Base-by-base conservation (phyloP, 1,140 invertebrate genomes). In the Drosophila funebris region DNA sequence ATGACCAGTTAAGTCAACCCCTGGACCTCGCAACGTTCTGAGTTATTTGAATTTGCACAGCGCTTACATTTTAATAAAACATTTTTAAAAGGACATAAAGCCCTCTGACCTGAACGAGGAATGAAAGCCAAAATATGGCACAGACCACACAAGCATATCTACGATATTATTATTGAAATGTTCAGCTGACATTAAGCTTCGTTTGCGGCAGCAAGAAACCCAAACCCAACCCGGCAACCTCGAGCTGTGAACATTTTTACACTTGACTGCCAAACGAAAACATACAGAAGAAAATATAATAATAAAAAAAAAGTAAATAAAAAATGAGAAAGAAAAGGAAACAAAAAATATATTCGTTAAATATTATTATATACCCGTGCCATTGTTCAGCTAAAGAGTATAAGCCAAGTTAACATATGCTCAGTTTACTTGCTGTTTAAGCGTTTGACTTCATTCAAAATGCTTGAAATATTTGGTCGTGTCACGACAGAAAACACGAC, bases 1-100 rank as follows among this genome's bases (percentile, higher is more conserved):
- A 88, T 78, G 83, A 88, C 84, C 83, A 89, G 83, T 87, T 87
- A 87, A 87, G 82, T 88, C 82, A 88, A 83, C 82, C 73, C 66
- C 18, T 13, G 52, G 50, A 31, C 48, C 1, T 7, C 8, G 13
- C 8, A 46, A 16, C 63, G 61, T 57, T 67, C 31, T 58, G 62
- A 57, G 68, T 64, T 64, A 73, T 60, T 67, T 73, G 63, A 58
- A 67, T 73, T 68, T 73, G 70, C 63, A 52, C 54, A 67, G 14
- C 46, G 63, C 64, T 74, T 69, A 48, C 63, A 69, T 69, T 82
- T 85, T 85, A 75, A 88, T 85, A 88, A 62, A 60, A 54, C 74
- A 85, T 78, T 87, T 87, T 77, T 82, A 48, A 82, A 87, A 57
- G 62, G 46, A 62, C 60, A 71, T 67, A 70, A 79, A 76, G 67